A percentile compares a stretch with the other conserved stretches of the same genome.
These are phyloP conservation scores for Watsonalla binaria DNA, from an alignment of 2,888 invertebrate genomes.

Conservation along the genomic window DNA sequence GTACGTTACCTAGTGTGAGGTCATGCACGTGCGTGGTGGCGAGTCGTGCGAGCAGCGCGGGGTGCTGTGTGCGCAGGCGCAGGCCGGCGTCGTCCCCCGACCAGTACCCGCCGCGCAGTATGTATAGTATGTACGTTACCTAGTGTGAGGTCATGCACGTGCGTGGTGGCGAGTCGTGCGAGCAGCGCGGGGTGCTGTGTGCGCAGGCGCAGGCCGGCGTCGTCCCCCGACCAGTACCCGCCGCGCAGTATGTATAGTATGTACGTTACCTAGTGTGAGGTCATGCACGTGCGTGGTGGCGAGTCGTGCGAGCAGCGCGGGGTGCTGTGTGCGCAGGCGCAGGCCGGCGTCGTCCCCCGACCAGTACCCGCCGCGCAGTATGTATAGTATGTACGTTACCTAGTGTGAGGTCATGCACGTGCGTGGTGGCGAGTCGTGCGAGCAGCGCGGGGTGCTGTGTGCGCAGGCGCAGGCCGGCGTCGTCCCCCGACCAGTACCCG, in stretches of 20 bases:
- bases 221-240: background rate
- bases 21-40: conserved; percentile 2
- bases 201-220: background rate
- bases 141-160: background rate
- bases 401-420: no score
- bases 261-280: no score
- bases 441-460: conserved; percentile 63
- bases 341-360: background rate
- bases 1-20: conserved; percentile 2
- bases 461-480: conserved; percentile 11
- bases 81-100: conserved; percentile 90
- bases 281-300: no score
- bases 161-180: background rate
- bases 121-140: no score
- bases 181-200: background rate
- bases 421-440: no score
- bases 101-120: conserved; percentile 76
- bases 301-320: no score
- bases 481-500: no score
- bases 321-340: background rate
- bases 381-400: no score
- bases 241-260: no score
- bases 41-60: background rate
- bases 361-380: no score
- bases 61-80: conserved; percentile 58